phyloP scores from a whole-genome alignment of 2,797 vertebrate species.

The Scleropages formosus region DNA sequence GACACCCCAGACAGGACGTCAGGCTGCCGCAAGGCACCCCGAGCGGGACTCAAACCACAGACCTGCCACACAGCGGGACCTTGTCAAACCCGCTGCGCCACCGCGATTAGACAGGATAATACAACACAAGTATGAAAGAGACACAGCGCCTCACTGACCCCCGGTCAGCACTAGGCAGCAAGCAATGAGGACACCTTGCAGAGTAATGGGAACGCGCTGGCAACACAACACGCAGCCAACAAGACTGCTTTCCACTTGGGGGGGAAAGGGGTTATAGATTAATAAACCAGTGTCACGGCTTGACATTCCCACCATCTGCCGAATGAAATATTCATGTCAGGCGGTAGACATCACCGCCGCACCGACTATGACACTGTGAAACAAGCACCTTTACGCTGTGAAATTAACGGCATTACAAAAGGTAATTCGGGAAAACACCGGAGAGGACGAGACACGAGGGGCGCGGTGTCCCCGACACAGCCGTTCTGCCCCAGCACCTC shows the following conservation, averaged over 20 bases:
- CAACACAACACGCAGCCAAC: slow-evolving; percentile 72
- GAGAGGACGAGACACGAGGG: neutral
- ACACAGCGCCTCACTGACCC: neutral
- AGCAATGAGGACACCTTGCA: neutral
- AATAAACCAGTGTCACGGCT: slow-evolving; percentile 78
- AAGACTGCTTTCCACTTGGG: slow-evolving; percentile 64
- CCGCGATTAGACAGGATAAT: slow-evolving; percentile 53
- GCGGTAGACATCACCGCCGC: slow-evolving; percentile 74
- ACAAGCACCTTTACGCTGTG: slow-evolving; percentile 68
- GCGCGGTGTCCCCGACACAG: slow-evolving; percentile 33
- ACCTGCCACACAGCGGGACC: too few relatives aligned
- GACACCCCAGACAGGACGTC: too few relatives aligned
- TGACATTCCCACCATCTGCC: slow-evolving; percentile 83
- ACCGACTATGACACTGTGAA: slow-evolving; percentile 71
- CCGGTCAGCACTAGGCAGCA: neutral
- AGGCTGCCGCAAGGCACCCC: too few relatives aligned
- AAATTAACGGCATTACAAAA: slow-evolving; percentile 15
- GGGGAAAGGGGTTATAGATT: slow-evolving; percentile 64
- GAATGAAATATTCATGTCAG: slow-evolving; percentile 80
- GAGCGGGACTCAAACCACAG: too few relatives aligned
- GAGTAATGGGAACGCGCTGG: slow-evolving; percentile 54
- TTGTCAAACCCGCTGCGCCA: too few relatives aligned
- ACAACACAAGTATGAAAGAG: slow-evolving; percentile 17
- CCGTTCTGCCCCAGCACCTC: slow-evolving; percentile 38
- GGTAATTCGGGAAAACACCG: slow-evolving; percentile 1